Evolutionary conservation across 2,888 invertebrate species (phyloP).

Genomic region (Cynaeus angustus): DNA sequence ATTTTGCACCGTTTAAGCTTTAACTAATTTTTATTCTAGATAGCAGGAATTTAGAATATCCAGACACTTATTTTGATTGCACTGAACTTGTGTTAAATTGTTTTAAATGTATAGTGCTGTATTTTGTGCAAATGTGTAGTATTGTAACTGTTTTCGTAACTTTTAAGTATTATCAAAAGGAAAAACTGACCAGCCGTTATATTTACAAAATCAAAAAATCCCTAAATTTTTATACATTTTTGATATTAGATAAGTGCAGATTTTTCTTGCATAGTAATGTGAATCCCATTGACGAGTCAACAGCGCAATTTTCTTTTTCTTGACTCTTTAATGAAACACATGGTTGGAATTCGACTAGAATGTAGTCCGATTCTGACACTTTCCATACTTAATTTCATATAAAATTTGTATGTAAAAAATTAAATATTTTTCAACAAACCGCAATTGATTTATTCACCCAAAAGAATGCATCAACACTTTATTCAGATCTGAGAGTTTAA

Average conservation of each 20-base stretch:
- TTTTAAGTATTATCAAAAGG: constrained; percentile 41
- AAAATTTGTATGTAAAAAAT: constrained; percentile 51
- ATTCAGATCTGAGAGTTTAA: constrained; percentile 29
- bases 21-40: constrained; percentile 28
- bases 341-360: constrained; percentile 22
- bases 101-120: constrained; percentile 42
- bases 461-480: constrained; percentile 18
- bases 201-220: constrained; percentile 42
- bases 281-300: constrained; percentile 20
- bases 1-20: constrained; percentile 48
- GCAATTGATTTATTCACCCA: constrained; percentile 16
- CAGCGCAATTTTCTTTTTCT: constrained; percentile 19
- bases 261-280: constrained; percentile 34
- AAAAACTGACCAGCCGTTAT: constrained; percentile 39
- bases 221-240: constrained; percentile 42
- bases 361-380: constrained; percentile 34
- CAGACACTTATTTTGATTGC: constrained; percentile 35
- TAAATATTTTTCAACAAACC: constrained; percentile 50
- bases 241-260: constrained; percentile 36
- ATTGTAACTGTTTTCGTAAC: constrained; percentile 33
- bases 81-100: constrained; percentile 34
- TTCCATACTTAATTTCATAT: constrained; percentile 39
- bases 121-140: constrained; percentile 42
- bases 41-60: constrained; percentile 20
- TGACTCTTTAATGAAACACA: constrained; percentile 20